phyloP scores from a whole-genome alignment of 2,797 vertebrate genomes.

The Yasuhikotakia modesta region DNA sequence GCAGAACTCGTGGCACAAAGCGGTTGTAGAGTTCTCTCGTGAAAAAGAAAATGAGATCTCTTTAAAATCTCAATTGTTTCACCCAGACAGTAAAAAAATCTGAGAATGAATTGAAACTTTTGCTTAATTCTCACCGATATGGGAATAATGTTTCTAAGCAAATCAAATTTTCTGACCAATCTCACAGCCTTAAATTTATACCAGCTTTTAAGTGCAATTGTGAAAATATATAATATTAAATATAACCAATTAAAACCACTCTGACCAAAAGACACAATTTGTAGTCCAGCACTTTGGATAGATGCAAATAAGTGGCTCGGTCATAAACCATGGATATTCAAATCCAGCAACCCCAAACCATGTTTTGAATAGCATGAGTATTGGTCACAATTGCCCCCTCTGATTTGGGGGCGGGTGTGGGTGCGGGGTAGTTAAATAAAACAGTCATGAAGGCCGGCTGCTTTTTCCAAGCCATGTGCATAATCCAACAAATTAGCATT shows the following conservation, averaged over 20 bases:
- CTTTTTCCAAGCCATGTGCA: constrained; percentile 30
- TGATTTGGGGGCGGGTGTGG: constrained; percentile 15
- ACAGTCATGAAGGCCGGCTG: constrained; percentile 36
- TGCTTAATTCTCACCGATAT: not conserved
- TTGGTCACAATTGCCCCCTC: constrained; percentile 39
- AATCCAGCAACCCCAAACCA: constrained; percentile 25
- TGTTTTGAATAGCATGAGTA: constrained; percentile 49
- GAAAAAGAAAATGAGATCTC: constrained; percentile 22
- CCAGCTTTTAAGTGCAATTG: no score
- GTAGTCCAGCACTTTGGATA: not conserved
- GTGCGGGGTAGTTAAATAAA: constrained; percentile 33
- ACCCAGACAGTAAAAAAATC: no score
- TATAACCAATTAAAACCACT: not conserved
- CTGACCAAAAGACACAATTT: not conserved
- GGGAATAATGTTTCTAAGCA: no score
- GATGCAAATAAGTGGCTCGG: constrained; percentile 33
- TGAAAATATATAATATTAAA: not conserved
- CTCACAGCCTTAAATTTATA: no score
- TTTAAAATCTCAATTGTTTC: not conserved
- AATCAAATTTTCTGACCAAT: no score
- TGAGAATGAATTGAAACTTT: not conserved
- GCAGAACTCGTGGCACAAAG: constrained; percentile 34
- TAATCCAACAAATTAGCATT: constrained; percentile 61
- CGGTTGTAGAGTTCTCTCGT: constrained; percentile 10
- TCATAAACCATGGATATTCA: constrained; percentile 26